Percentiles rank a stretch among this genome's conserved stretches.
phyloP scores from a whole-genome alignment of 2,797 vertebrate species.

The Poeciliopsis presidionis region DNA sequence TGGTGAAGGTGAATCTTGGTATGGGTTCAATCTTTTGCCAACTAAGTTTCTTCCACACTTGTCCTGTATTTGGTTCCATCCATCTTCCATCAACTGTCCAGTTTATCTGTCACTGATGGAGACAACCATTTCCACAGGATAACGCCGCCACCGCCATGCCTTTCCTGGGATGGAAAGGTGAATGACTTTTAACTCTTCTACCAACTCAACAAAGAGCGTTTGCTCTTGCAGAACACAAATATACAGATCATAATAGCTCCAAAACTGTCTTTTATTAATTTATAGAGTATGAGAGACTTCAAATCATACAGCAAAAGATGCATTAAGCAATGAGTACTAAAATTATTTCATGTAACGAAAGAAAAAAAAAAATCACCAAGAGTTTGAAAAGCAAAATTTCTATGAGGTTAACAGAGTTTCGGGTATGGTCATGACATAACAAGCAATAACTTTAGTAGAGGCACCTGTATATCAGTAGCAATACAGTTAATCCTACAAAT shows the following conservation, averaged over 20 bases:
- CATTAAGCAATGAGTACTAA: constrained; percentile 52
- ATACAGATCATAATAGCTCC: constrained; percentile 22
- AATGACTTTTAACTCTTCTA: background rate
- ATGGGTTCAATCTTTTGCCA: background rate
- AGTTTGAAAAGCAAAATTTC: constrained; percentile 47
- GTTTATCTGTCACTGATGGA: background rate
- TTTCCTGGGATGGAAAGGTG: background rate
- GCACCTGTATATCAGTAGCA: constrained; percentile 28
- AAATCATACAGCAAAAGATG: constrained; percentile 64
- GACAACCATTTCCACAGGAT: background rate
- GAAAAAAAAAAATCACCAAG: constrained; percentile 34
- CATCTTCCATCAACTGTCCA: background rate
- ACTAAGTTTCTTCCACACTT: background rate
- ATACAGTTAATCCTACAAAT: constrained; percentile 17
- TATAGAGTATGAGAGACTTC: constrained; percentile 55
- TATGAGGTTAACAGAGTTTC: constrained; percentile 42
- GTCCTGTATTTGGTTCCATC: background rate
- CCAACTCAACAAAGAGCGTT: background rate
- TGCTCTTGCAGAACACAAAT: constrained; percentile 16
- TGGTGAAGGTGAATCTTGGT: background rate
- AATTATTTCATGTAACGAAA: constrained; percentile 35
- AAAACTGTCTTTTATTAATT: constrained; percentile 58
- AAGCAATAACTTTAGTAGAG: constrained; percentile 32
- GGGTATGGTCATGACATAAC: constrained; percentile 22
- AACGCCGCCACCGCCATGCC: background rate